Base-by-base conservation (phyloP, 2,113 vertebrate genomes). In the Chrysochloris asiatica region DNA sequence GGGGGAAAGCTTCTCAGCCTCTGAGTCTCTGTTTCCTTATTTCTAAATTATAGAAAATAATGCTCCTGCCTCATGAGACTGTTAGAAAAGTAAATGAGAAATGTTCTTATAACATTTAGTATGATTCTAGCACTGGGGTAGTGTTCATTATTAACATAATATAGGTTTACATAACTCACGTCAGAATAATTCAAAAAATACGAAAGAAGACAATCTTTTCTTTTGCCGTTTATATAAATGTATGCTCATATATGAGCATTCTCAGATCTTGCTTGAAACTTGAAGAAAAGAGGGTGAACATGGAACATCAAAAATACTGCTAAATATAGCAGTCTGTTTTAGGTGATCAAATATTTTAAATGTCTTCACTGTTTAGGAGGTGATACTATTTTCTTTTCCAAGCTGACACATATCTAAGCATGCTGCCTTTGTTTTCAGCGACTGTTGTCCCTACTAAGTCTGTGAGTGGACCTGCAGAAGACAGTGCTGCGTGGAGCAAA, bases 381-480 rank as follows among this genome's bases (percentile, higher is more conserved):
- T 13, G 38, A 76, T 81, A 11, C 24, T 56, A 8, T 80, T 96
- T 96, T 77, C 41, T 56, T 79, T 71, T 82, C 38, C 91, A 93
- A 81, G 28, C 43, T 79, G 36, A 47, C 47, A 54, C 19, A 3
- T 63, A 73, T 41, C 61, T 96, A 73, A 93, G 47, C 17, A 26
- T 6, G 93, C 73, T 96, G n/a, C 26, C 1, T 95, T 85, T 96
- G n/a, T 88, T 97, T 96, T 79, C 96, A 98, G 97, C 96, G 98
- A 96, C 98, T 95, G 96, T 91, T 96, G 98, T 97, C 65, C 95
- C 97, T 95, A 92, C 86, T 91, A 97, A 96, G 95, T 92, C 92
- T 82, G 94, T 94, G 81, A 95, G 97, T 97, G 97, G 96, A 97
- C 85, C 94, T 96, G 93, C 97, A 88, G 98, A 98, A 95, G 97